These are phyloP conservation scores for Carlito syrichta DNA, from an alignment of 2,113 vertebrate species.

Conservation along the genomic window DNA sequence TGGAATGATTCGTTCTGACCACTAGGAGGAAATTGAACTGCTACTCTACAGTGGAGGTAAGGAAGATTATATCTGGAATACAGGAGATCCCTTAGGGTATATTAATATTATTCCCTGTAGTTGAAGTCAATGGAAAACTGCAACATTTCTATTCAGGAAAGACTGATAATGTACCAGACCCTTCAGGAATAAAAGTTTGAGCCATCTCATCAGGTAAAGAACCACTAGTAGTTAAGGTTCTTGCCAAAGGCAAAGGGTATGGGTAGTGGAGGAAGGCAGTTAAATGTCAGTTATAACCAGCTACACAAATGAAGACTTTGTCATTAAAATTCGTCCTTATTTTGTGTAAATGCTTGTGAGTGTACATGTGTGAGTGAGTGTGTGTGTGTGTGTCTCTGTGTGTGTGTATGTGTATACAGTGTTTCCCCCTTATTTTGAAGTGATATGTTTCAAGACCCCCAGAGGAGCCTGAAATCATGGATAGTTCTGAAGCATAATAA, in stretches of 20 bases:
- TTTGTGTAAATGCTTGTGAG: not conserved
- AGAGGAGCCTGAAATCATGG: not conserved
- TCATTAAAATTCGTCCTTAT: not conserved
- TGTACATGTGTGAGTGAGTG: not conserved
- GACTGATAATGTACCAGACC: not conserved
- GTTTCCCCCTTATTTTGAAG: not conserved
- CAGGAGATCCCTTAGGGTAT: not conserved
- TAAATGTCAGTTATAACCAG: not conserved
- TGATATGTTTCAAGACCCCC: not conserved
- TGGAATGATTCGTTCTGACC: not conserved
- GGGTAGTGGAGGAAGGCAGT: not conserved
- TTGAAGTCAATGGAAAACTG: not conserved
- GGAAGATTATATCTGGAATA: not conserved
- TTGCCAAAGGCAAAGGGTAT: not conserved
- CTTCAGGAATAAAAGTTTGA: not conserved
- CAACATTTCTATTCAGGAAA: not conserved
- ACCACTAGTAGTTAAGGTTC: not conserved
- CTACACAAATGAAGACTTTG: not conserved
- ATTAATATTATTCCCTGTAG: not conserved
- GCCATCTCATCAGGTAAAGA: not conserved
- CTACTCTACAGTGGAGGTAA: not conserved
- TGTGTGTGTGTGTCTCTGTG: not conserved
- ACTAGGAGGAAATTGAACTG: not conserved
- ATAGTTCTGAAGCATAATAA: not conserved
- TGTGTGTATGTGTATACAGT: not conserved